Conservation (phyloP, 2,113 vertebrate genomes). For the Otolemur garnettii region DNA sequence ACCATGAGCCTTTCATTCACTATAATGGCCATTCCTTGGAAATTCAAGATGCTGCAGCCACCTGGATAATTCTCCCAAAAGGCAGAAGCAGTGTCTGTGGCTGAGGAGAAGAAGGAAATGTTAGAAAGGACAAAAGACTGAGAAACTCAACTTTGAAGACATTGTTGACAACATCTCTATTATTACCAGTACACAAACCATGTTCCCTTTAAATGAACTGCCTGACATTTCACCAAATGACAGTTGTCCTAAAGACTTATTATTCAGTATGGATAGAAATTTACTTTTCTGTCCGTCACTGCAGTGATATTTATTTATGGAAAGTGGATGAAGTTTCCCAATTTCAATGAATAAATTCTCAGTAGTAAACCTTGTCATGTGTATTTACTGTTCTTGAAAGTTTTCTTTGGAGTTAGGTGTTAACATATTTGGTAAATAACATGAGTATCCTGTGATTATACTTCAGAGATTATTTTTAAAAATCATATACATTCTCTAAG, state of each 20-base stretch:
- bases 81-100: not conserved
- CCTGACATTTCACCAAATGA: slow-evolving; percentile 61
- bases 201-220: slow-evolving; percentile 2
- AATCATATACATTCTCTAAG: not conserved
- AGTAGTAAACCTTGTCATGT: slow-evolving; percentile 38
- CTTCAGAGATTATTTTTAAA: slow-evolving; percentile 41
- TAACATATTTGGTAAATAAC: slow-evolving; percentile 21
- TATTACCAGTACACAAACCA: not conserved
- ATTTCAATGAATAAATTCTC: slow-evolving; percentile 72
- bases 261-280: slow-evolving; percentile 66
- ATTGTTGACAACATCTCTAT: slow-evolving; percentile 19
- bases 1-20: not conserved
- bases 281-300: slow-evolving; percentile 62
- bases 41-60: not conserved
- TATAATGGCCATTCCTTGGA: not conserved
- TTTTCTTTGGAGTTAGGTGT: slow-evolving; percentile 46
- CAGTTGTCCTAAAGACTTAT: slow-evolving; percentile 56
- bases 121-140: not conserved
- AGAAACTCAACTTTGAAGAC: slow-evolving; percentile 47
- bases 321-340: slow-evolving; percentile 70
- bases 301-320: slow-evolving; percentile 76
- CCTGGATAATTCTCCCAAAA: not conserved
- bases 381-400: slow-evolving; percentile 57
- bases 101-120: not conserved
- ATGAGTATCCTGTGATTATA: not conserved